Conservation (phyloP, 1,140 invertebrate species). For the Teleogryllus occipitalis region DNA sequence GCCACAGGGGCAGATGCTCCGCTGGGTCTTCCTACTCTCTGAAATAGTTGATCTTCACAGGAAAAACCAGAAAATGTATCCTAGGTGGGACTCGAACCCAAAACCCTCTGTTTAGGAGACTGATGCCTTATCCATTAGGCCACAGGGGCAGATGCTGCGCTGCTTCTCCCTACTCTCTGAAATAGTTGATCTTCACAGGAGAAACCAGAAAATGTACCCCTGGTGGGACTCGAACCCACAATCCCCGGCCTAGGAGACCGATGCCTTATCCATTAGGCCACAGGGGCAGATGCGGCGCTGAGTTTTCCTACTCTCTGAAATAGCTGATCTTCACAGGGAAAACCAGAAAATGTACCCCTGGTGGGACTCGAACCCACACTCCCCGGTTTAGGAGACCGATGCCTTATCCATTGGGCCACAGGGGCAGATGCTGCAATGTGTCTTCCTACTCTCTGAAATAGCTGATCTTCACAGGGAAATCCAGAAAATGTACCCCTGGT, state of each 20-base stretch:
- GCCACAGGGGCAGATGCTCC: constrained; percentile 63
- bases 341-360: too few relatives aligned
- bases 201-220: too few relatives aligned
- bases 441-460: too few relatives aligned
- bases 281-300: constrained; percentile 37
- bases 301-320: too few relatives aligned
- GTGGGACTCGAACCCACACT: constrained; percentile 67
- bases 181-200: too few relatives aligned
- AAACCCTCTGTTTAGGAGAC: constrained; percentile 65
- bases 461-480: too few relatives aligned
- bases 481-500: constrained; percentile 66
- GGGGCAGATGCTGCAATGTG: constrained; percentile 39
- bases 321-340: too few relatives aligned
- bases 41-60: too few relatives aligned
- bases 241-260: constrained; percentile 64
- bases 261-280: constrained; percentile 68
- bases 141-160: too few relatives aligned
- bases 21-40: too few relatives aligned
- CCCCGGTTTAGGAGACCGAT: constrained; percentile 65
- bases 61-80: too few relatives aligned
- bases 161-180: too few relatives aligned
- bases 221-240: constrained; percentile 37
- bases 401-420: constrained; percentile 69
- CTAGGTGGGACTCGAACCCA: constrained; percentile 66
- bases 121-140: constrained; percentile 68